phyloP scores from a whole-genome alignment of 1,140 invertebrate genomes.

The Zeugodacus cucurbitae region DNA sequence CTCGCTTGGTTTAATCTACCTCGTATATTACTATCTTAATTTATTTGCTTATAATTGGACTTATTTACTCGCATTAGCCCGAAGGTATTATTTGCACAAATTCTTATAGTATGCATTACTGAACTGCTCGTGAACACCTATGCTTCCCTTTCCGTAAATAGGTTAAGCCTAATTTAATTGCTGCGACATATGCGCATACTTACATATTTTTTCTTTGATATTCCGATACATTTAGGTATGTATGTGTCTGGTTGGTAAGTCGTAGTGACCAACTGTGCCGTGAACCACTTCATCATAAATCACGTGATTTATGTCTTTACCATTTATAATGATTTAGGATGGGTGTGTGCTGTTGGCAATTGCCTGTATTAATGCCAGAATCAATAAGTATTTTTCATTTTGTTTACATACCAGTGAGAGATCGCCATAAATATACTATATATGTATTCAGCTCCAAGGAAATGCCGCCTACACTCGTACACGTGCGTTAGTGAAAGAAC shows the following conservation, averaged over 20 bases:
- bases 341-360: background rate
- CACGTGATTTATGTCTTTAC: background rate
- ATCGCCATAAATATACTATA: background rate
- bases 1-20: background rate
- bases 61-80: background rate
- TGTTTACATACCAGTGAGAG: background rate
- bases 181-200: background rate
- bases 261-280: background rate
- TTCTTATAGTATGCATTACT: background rate
- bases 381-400: background rate
- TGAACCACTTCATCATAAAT: background rate
- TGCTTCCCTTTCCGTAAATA: background rate
- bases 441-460: background rate
- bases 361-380: background rate
- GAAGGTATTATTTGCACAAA: background rate
- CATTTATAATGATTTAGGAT: background rate
- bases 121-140: background rate
- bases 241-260: background rate
- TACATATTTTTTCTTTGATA: background rate
- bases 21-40: background rate
- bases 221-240: background rate
- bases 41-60: background rate
- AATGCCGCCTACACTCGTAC: background rate
- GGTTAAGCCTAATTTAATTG: background rate
- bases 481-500: background rate